A percentile compares a stretch with the other conserved stretches of the same genome.
Conservation (phyloP, 2,888 invertebrate species). For the Seladonia tumulorum region DNA sequence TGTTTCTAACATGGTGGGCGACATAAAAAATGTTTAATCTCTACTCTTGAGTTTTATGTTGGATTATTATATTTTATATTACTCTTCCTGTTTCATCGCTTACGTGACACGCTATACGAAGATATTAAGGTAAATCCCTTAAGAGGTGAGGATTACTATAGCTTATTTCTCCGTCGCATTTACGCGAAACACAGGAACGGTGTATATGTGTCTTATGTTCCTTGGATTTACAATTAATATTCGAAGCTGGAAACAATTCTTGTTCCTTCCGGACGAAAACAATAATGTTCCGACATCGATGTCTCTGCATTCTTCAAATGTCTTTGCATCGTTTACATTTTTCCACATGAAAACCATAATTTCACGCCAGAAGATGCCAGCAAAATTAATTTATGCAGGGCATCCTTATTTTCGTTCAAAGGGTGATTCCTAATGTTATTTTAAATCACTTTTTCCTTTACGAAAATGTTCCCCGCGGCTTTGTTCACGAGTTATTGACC, state of each 20-base stretch:
- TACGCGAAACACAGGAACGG: background rate
- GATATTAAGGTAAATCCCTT: background rate
- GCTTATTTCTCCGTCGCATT: background rate
- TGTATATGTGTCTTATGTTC: background rate
- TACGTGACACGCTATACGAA: background rate
- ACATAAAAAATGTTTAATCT: background rate
- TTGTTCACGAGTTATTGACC: no score
- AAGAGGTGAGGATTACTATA: slow-evolving; percentile 5
- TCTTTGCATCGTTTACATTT: no score
- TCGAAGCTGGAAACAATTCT: background rate
- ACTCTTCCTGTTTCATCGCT: background rate
- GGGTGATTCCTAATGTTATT: no score
- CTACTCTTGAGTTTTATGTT: background rate
- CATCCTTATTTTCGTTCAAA: no score
- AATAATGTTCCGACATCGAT: background rate
- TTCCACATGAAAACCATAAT: no score
- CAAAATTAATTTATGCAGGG: no score
- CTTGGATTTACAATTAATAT: background rate
- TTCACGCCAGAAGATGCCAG: no score
- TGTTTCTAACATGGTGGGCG: background rate
- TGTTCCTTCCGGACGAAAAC: background rate
- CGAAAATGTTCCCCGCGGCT: no score
- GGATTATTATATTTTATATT: background rate
- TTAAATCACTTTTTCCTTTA: no score
- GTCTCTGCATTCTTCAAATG: background rate